phyloP scores from a whole-genome alignment of 2,888 invertebrate species.

The Didymodactylos carnosus region DNA sequence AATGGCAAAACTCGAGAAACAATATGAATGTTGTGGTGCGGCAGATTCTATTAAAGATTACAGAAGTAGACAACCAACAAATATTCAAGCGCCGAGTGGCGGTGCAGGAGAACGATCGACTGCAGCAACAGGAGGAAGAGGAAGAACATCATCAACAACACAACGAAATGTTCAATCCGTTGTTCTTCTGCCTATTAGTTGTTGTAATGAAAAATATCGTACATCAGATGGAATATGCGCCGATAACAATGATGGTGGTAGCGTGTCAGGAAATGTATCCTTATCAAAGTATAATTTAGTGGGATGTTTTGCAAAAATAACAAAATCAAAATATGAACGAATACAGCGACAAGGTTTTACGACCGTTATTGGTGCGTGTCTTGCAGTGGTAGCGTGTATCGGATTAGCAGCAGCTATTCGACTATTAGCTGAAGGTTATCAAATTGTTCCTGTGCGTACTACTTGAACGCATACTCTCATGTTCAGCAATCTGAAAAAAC shows the following conservation, averaged over 20 bases:
- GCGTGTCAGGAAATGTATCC: too few species aligned
- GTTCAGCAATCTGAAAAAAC: background rate
- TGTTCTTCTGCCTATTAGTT: background rate
- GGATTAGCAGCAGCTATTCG: background rate
- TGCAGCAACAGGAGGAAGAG: background rate
- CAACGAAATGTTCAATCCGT: background rate
- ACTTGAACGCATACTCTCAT: background rate
- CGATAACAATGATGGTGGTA: background rate
- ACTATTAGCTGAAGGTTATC: background rate
- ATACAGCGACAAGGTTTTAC: background rate
- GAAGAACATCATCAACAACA: background rate
- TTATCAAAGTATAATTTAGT: background rate
- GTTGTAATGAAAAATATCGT: background rate
- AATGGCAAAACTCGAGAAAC: background rate
- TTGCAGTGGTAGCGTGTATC: background rate
- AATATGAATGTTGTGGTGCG: background rate
- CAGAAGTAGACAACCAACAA: background rate
- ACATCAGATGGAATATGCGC: background rate
- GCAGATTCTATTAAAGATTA: background rate
- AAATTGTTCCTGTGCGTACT: background rate
- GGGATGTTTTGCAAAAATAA: background rate
- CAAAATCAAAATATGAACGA: background rate
- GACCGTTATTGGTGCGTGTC: background rate
- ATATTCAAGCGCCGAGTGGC: background rate
- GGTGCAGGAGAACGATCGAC: background rate